Percentiles rank a stretch among this genome's conserved stretches.
Conservation (phyloP, 2,113 vertebrate species). For the Otolemur garnettii region DNA sequence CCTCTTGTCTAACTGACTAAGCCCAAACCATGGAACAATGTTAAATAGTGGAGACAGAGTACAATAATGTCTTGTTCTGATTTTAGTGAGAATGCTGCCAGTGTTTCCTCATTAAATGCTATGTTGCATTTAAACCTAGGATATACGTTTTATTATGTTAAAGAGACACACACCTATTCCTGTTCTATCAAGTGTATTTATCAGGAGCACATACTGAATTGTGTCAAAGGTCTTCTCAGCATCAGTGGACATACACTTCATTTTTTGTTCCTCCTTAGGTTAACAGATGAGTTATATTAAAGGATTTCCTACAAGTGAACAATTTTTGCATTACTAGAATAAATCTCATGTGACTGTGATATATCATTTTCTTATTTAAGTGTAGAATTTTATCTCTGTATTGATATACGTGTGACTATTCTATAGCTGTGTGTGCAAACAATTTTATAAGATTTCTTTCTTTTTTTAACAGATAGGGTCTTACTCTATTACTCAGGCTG, state of each 20-base stretch:
- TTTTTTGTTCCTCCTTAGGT: neutral
- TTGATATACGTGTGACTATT: neutral
- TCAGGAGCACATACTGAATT: neutral
- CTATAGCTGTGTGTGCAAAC: neutral
- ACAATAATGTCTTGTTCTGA: neutral
- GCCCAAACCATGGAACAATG: neutral
- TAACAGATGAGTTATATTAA: neutral
- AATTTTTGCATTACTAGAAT: neutral
- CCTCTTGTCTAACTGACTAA: neutral
- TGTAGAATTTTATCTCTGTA: neutral
- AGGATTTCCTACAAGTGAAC: neutral
- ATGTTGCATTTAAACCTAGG: conserved; percentile 2
- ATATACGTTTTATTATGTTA: neutral
- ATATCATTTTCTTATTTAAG: neutral
- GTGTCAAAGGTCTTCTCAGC: neutral
- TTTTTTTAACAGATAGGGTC: neutral
- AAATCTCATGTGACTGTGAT: neutral
- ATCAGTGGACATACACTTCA: neutral
- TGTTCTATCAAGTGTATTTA: neutral
- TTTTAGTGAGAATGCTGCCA: neutral
- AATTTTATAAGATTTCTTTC: neutral
- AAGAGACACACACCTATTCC: neutral
- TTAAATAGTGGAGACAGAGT: neutral
- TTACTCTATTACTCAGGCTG: too few species aligned
- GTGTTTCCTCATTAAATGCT: conserved; percentile 1